Conservation (phyloP, 2,797 vertebrate species). For the Neopelma chrysocephalum region DNA sequence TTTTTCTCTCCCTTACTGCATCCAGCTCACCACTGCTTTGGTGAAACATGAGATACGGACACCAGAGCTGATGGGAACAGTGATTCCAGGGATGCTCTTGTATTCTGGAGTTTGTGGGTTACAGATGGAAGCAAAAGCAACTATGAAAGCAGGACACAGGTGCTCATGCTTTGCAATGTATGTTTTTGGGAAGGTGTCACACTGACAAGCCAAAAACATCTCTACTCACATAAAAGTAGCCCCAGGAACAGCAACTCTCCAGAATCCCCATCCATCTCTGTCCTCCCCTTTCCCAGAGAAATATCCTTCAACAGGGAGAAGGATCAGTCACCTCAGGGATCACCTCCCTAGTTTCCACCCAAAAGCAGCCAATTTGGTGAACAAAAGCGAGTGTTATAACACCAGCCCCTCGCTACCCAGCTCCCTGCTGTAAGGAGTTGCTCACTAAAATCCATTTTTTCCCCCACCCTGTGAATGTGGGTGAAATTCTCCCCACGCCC, state of each 20-base stretch:
- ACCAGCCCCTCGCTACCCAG: neutral
- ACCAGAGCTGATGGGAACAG: neutral
- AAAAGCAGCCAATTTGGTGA: neutral
- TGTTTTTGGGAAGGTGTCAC: neutral
- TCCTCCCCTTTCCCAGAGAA: neutral
- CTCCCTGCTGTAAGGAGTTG: neutral
- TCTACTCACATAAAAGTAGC: neutral
- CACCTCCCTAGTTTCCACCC: neutral
- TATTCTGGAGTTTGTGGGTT: neutral
- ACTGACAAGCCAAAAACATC: neutral
- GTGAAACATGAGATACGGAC: neutral
- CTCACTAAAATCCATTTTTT: neutral
- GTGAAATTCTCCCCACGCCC: neutral
- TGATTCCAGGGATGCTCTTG: neutral
- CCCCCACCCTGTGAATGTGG: neutral
- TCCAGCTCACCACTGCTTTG: neutral
- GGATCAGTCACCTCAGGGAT: neutral
- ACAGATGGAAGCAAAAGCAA: neutral
- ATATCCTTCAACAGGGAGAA: neutral
- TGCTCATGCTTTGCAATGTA: accelerated
- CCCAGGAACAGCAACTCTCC: neutral
- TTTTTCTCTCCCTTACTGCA: neutral
- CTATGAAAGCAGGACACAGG: neutral
- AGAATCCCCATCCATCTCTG: neutral
- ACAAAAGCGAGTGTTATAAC: accelerated